phyloP scores from a whole-genome alignment of 92 coral and sea anemone genomes.

The Porites cylindrica region DNA sequence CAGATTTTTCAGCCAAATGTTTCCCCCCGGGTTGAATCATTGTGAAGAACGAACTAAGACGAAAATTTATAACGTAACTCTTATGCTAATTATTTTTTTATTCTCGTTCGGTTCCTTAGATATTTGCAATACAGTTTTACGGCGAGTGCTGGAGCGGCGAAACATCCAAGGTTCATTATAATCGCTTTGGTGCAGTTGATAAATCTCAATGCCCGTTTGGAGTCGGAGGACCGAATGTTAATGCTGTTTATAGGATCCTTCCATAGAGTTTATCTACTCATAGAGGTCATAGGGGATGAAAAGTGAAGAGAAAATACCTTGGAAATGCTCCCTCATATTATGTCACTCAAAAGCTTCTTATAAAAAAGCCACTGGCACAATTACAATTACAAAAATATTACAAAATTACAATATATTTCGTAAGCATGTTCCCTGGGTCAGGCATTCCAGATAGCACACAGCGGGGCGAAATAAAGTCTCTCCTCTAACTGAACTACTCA shows the following conservation, averaged over 20 bases:
- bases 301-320: not conserved
- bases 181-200: slow-evolving; percentile 39
- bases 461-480: too few species aligned
- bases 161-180: slow-evolving; percentile 36
- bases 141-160: slow-evolving; percentile 88
- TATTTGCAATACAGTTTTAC: slow-evolving; percentile 78
- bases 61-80: not conserved
- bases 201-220: slow-evolving; percentile 65
- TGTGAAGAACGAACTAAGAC: too few species aligned
- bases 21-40: too few species aligned
- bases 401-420: too few species aligned
- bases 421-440: too few species aligned
- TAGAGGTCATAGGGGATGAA: too few species aligned
- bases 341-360: not conserved
- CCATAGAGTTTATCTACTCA: not conserved
- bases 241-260: slow-evolving; percentile 70
- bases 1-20: too few species aligned
- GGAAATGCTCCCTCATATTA: not conserved
- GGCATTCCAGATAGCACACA: too few species aligned
- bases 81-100: not conserved
- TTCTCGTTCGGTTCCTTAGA: slow-evolving; percentile 38
- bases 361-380: not conserved
- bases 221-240: slow-evolving; percentile 63
- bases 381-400: too few species aligned
- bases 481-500: too few species aligned